Evolutionary conservation across 2,888 invertebrate species (phyloP).

Genomic region (Monoplex corrugatus): DNA sequence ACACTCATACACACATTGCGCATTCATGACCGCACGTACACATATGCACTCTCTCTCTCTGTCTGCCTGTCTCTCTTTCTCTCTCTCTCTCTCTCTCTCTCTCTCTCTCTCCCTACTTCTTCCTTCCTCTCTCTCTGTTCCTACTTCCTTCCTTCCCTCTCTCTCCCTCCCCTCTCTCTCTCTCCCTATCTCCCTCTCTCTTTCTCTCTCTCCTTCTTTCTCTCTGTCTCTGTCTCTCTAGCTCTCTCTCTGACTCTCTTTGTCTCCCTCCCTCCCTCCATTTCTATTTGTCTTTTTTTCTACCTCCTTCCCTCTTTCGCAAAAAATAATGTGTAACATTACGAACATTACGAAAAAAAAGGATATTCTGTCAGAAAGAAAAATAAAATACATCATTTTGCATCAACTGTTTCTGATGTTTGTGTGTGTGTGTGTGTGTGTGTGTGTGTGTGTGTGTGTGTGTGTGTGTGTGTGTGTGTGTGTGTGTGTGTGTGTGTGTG

Average conservation of each 20-base stretch:
- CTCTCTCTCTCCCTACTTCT: neutral
- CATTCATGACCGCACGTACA: neutral
- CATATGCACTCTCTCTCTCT: neutral
- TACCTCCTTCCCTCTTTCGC: neutral
- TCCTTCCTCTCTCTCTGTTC: conserved; percentile 32
- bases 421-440: neutral
- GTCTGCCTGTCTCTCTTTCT: neutral
- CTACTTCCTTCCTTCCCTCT: too few relatives aligned
- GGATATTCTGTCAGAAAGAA: neutral
- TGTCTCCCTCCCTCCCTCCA: too few relatives aligned
- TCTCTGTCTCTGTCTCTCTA: neutral
- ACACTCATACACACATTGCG: too few relatives aligned
- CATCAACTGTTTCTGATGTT: neutral
- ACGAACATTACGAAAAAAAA: neutral
- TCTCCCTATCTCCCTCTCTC: conserved; percentile 28
- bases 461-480: neutral
- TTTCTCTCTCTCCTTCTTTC: neutral
- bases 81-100: conserved; percentile 36
- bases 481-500: neutral
- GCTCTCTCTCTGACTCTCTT: neutral
- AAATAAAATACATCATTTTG: neutral
- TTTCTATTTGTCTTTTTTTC: too few relatives aligned
- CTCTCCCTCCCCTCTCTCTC: neutral
- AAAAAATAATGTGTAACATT: neutral
- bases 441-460: neutral